phyloP scores from a whole-genome alignment of 2,888 invertebrate species.

The Pachycephus smyrnensis region DNA sequence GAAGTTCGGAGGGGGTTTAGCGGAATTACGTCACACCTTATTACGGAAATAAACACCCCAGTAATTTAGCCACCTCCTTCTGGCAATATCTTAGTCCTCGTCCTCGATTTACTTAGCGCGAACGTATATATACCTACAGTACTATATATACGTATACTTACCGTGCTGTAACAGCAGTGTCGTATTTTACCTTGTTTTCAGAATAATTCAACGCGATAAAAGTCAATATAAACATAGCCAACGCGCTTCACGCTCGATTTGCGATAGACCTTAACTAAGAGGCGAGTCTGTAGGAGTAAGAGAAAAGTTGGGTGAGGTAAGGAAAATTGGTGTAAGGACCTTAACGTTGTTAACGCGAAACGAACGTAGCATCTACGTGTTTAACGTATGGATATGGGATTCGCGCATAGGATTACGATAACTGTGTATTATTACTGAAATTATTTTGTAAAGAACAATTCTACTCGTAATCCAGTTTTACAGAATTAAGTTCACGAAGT shows the following conservation, averaged over 20 bases:
- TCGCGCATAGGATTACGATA: no score
- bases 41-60: conserved; percentile 24
- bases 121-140: not conserved
- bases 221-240: not conserved
- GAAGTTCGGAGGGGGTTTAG: conserved; percentile 11
- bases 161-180: not conserved
- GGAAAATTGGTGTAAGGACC: not conserved
- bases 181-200: not conserved
- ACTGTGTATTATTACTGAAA: not conserved
- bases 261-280: not conserved
- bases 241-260: not conserved
- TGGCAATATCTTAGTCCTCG: conserved; percentile 10
- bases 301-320: not conserved
- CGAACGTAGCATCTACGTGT: not conserved
- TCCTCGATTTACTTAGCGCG: not conserved
- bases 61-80: conserved; percentile 21
- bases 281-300: not conserved
- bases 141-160: not conserved
- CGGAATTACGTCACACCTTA: conserved; percentile 29
- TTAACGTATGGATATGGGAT: not conserved
- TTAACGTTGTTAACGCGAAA: not conserved
- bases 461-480: not conserved
- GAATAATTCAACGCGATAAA: not conserved
- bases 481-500: not conserved
- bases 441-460: not conserved